phyloP scores from a whole-genome alignment of 2,888 invertebrate genomes.

The Archips xylosteana region DNA sequence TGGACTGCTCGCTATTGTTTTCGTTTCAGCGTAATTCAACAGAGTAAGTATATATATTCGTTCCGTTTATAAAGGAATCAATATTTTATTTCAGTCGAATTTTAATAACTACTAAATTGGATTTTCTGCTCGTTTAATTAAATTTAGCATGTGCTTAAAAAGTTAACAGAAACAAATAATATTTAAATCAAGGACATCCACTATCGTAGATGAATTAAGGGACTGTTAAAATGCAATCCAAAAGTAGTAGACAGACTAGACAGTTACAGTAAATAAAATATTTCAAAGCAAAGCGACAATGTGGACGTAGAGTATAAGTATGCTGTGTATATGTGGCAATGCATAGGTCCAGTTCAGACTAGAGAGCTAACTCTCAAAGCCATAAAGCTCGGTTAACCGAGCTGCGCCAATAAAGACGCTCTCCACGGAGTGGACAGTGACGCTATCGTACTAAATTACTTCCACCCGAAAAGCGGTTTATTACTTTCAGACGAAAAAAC shows the following conservation, averaged over 20 bases:
- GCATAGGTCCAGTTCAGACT: not conserved
- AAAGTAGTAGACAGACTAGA: not conserved
- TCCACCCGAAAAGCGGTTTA: conserved; percentile 19
- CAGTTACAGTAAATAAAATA: not conserved
- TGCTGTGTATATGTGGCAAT: not conserved
- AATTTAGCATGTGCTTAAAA: not conserved
- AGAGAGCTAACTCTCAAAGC: conserved; percentile 15
- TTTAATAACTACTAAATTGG: not conserved
- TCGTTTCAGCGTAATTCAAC: conserved; percentile 52
- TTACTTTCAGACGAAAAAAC: conserved; percentile 19
- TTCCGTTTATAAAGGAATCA: conserved; percentile 23
- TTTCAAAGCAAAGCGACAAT: not conserved
- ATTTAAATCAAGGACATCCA: not conserved
- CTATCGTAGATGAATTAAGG: not conserved
- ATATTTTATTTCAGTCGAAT: conserved; percentile 7
- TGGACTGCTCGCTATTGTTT: conserved; percentile 52
- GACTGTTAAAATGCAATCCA: not conserved
- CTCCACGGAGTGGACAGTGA: conserved; percentile 31
- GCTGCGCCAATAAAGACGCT: conserved; percentile 32
- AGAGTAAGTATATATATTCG: conserved; percentile 35
- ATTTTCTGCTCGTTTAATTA: not conserved
- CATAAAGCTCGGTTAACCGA: conserved; percentile 23
- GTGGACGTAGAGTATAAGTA: not conserved
- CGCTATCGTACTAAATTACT: conserved; percentile 33
- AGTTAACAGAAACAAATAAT: not conserved